Percentiles rank a stretch among this genome's conserved stretches.
These are phyloP conservation scores for Menidia menidia DNA, from an alignment of 2,797 vertebrate species.

Conservation along the genomic window DNA sequence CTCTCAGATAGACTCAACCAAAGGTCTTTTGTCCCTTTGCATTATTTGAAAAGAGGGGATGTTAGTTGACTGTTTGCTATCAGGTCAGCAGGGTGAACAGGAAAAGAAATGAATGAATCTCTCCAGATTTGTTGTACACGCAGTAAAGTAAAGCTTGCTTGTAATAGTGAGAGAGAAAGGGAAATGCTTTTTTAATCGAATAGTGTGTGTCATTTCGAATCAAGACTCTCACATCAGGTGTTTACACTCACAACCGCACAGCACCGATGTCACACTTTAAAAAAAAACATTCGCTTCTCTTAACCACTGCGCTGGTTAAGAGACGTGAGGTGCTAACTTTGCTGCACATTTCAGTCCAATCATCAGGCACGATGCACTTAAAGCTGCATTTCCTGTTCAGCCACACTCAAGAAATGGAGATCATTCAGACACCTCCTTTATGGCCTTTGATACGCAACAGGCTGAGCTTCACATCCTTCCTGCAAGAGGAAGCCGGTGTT, in stretches of 20 bases:
- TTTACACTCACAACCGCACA: background rate
- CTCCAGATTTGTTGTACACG: slow-evolving; percentile 20
- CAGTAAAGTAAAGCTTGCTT: background rate
- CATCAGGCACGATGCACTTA: background rate
- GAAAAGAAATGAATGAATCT: slow-evolving; percentile 32
- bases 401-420: slow-evolving; percentile 6
- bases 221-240: background rate
- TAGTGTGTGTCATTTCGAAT: background rate
- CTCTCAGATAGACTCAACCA: slow-evolving; percentile 23
- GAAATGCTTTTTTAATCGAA: slow-evolving; percentile 7
- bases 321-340: no score
- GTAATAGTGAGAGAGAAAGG: background rate
- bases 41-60: slow-evolving; percentile 52
- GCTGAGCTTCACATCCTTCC: slow-evolving; percentile 75
- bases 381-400: background rate
- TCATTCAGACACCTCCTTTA: slow-evolving; percentile 54
- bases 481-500: slow-evolving; percentile 67
- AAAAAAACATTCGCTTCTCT: no score
- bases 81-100: slow-evolving; percentile 35
- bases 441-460: slow-evolving; percentile 56
- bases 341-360: background rate
- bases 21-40: slow-evolving; percentile 20
- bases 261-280: no score
- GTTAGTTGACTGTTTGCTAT: slow-evolving; percentile 37
- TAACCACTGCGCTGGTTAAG: no score